Conservation (phyloP, 2,113 vertebrate species). For the Manacus vitellinus region DNA sequence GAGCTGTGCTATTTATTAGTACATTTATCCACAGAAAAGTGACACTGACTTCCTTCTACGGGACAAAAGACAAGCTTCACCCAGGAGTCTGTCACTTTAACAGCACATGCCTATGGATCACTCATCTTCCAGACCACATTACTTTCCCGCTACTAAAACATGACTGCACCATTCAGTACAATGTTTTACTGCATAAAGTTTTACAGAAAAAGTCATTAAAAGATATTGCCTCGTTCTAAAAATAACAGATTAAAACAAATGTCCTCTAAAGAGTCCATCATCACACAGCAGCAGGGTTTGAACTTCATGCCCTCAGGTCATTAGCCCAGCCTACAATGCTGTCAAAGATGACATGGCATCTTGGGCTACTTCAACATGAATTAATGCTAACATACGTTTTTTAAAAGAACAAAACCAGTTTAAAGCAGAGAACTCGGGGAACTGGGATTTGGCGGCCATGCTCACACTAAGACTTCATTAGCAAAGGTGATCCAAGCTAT, state of each 20-base stretch:
- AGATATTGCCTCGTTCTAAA: background rate
- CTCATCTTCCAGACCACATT: background rate
- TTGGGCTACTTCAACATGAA: background rate
- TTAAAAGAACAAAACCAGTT: background rate
- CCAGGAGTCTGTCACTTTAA: background rate
- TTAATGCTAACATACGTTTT: background rate
- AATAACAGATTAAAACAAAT: background rate
- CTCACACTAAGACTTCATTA: rapidly evolving
- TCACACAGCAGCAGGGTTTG: background rate
- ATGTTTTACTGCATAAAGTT: background rate
- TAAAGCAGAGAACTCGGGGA: background rate
- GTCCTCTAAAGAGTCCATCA: background rate
- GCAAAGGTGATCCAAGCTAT: background rate
- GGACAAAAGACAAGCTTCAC: background rate
- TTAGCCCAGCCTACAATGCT: background rate
- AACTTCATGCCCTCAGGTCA: background rate
- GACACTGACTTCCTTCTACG: rapidly evolving
- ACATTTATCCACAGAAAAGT: background rate
- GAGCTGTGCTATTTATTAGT: background rate
- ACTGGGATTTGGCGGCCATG: rapidly evolving
- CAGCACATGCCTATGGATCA: background rate
- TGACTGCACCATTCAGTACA: background rate
- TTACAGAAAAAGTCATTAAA: background rate
- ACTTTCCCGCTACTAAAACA: background rate
- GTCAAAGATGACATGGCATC: background rate